Base-by-base conservation (phyloP, 2,113 vertebrate genomes). In the Ailuropoda melanoleuca region DNA sequence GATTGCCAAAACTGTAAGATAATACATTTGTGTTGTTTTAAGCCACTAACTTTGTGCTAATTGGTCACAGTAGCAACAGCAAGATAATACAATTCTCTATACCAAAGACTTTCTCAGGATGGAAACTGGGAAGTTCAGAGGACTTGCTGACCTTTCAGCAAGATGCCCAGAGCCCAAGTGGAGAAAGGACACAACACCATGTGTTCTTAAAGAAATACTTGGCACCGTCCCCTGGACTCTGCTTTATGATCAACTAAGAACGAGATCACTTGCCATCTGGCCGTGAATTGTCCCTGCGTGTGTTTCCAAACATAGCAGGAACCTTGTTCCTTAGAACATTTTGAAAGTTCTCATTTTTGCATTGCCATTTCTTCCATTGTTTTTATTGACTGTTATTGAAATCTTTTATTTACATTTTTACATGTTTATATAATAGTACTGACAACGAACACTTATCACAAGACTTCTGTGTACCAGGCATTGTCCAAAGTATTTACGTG, bases 301-400 rank as follows among this genome's bases (percentile, higher is more conserved):
- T n/a, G 24, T 70, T 91, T 87, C 58, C 58, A 95, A 34, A 80
- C 37, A 48, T 26, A 62, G 91, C 48, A 74, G 56, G 37, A 93
- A 93, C 58, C 34, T 21, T 37, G 39, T 83, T 70, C 43, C 37
- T 78, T 88, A 39, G 39, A 88, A 78, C 8, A 55, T 46, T 88
- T 94, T 72, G 68, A 83, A 88, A 92, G 37, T 80, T 94, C 37
- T 48, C 31, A 64, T 78, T 96, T 93, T 83, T 37, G 12, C 19
- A n/a, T 91, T 88, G 37, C 24, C 68, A 84, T 62, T 62, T 94
- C 74, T 87, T 58, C 64, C 48, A 68, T 53, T 60, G 46, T 48
- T 93, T 90, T 81, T 80, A 26, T 56, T 74, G 31, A 66, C 19
- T 26, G 6, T 74, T 85, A 37, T 19, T 37, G 78, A 81, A 90